Base-by-base conservation (phyloP, 2,888 invertebrate genomes). In the Limnephilus marmoratus region DNA sequence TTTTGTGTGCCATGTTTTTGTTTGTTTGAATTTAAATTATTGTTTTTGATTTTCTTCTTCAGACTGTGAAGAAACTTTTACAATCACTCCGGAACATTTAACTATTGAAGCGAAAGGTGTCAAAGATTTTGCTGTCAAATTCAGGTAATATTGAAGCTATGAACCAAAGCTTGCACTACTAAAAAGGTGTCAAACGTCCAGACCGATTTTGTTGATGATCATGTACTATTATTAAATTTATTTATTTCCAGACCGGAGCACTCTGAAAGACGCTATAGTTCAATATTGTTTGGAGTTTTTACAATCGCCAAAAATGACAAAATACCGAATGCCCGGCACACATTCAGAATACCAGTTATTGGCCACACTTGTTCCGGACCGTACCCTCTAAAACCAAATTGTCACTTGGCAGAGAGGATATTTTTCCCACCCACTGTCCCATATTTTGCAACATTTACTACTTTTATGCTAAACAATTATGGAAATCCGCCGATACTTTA, bases 361-460 rank as follows among this genome's bases (percentile, higher is more conserved):
- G 91, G 91, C n/a, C 91, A 91, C 31, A 91, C 91, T 41, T 80
- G 53, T 45, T 87, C 81, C 29, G 86, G 31, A 81, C 31, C 41
- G 24, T 53, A 45, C 18, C 86, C 41, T 1, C n/a, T 86, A 41
- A 85, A 37, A 68, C 80, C 81, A 34, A 91, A 86, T 3, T 86
- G 53, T 41, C 15, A 37, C 18, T 29, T 91, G 18, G 29, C 68
- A 41, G 29, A 91, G n/a, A 85, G 96, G 96, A 95, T 96, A 12
- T 94, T 95, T 85, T 92, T 96, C 91, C 96, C 96, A 13, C 96
- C 96, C n/a, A 96, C 96, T 3, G 96, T 96, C 12, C 96, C 96
- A 3, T 94, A 94, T 41, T 95, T 95, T 93, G 95, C 95, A 0
- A 95, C 95, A 0, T 96, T 95, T 91, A 94, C 95, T 3, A 96